Evolutionary conservation across 2,888 invertebrate species (phyloP), one percentile per base, ranked within the genome.

Genomic region (Parascotia fuliginaria): DNA sequence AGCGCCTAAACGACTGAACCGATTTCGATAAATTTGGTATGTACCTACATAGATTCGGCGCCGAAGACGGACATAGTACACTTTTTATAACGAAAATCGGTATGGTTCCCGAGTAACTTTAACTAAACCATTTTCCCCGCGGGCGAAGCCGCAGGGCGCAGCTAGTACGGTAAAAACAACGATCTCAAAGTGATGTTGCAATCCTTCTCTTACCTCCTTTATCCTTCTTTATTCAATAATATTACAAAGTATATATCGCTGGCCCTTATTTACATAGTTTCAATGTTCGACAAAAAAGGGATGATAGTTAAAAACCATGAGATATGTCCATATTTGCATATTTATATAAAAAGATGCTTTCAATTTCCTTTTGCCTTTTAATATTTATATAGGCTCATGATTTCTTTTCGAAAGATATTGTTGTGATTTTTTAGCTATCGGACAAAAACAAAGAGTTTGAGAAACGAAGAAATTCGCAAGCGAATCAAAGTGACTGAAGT

Each of bases 241-340:
- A 46, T 22, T 39, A 28, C 38, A 50, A 50, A 47, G 44, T 57
- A 57, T 43, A 50, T 41, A 44, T 36, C 36, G 13, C 29, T 24
- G 27, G 46, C 28, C 41, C 58, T 38, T 52, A 66, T 70, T 72
- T 72, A 59, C 67, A 70, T 70, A 65, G 65, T 68, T 58, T 61
- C 60, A 53, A 58, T 56, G 40, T 50, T 45, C 60, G 37, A 55
- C 52, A 67, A 59, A 62, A 65, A 60, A 53, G 42, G 53, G 42
- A 62, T 47, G 43, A 32, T 27, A 44, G 44, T 50, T 55, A 69
- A 69, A 66, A 60, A 57, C 52, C 61, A 52, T 51, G 58, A 65
- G 65, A 60, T 67, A 63, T 63, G 65, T 59, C 56, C 45, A 11
- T 37, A 70, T 72, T 70, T 73, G 57, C 71, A 72, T 72, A 73